phyloP scores from a whole-genome alignment of 1,140 invertebrate genomes.

The Halesus radiatus region DNA sequence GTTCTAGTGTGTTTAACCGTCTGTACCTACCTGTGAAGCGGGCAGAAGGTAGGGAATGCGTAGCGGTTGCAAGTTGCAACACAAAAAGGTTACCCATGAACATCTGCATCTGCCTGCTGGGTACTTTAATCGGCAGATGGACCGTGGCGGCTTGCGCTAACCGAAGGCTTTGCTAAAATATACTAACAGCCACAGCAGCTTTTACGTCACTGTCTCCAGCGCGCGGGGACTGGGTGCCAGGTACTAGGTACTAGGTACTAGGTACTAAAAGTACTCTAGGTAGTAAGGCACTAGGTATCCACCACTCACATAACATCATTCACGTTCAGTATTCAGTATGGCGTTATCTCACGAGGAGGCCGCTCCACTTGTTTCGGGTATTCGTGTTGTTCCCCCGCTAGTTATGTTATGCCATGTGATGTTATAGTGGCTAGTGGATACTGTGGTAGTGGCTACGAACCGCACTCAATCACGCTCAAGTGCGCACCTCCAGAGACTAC shows the following conservation, averaged over 20 bases:
- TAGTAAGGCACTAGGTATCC: too few species aligned
- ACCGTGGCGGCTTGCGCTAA: slow-evolving; percentile 34
- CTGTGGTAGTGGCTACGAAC: not conserved
- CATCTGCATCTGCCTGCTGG: slow-evolving; percentile 3
- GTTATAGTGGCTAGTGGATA: too few species aligned
- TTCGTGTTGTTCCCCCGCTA: slow-evolving; percentile 31
- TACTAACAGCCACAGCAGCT: slow-evolving; percentile 20
- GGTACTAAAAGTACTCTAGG: too few species aligned
- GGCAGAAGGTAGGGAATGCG: not conserved
- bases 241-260: not conserved
- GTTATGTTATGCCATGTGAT: not conserved
- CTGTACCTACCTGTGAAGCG: not conserved
- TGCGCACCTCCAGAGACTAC: slow-evolving; percentile 40
- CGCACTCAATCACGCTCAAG: slow-evolving; percentile 51
- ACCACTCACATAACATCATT: too few species aligned
- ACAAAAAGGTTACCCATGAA: slow-evolving; percentile 22
- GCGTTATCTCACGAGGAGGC: slow-evolving; percentile 7
- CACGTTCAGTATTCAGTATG: not conserved
- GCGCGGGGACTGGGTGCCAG: not conserved
- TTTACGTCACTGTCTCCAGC: slow-evolving; percentile 14
- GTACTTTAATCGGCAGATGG: slow-evolving; percentile 7
- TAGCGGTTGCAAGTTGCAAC: slow-evolving; percentile 15
- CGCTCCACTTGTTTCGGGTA: slow-evolving; percentile 41
- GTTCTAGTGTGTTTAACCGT: too few species aligned
- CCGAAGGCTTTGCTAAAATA: slow-evolving; percentile 23